phyloP scores from a whole-genome alignment of 2,888 invertebrate genomes.

The Agonopterix arenella region DNA sequence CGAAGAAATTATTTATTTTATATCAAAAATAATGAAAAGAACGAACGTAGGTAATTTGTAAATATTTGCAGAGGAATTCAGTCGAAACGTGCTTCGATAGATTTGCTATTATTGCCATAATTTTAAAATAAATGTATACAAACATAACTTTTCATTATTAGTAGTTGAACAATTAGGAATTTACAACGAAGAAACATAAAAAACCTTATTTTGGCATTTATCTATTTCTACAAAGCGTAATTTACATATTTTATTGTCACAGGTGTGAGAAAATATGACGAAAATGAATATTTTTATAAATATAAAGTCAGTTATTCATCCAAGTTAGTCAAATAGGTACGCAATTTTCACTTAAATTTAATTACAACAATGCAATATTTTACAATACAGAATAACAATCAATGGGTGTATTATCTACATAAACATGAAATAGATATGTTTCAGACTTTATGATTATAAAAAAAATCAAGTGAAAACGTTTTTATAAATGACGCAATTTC shows the following conservation, averaged over 20 bases:
- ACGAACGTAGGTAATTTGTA: no score
- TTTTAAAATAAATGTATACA: no score
- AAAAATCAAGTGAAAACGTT: slow-evolving; percentile 18
- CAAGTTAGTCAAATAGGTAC: slow-evolving; percentile 16
- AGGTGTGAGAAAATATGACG: slow-evolving; percentile 61
- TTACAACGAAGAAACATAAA: neutral
- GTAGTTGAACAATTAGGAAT: neutral
- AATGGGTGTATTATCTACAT: slow-evolving; percentile 41
- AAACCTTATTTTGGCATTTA: slow-evolving; percentile 47
- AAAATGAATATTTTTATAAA: slow-evolving; percentile 17
- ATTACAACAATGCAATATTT: slow-evolving; percentile 42
- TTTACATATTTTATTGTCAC: slow-evolving; percentile 71
- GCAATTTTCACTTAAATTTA: slow-evolving; percentile 25
- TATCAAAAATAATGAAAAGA: no score
- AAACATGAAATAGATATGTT: slow-evolving; percentile 70
- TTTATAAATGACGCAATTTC: neutral
- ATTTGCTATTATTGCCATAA: no score
- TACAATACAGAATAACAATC: slow-evolving; percentile 48
- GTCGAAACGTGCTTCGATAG: no score
- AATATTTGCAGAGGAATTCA: no score
- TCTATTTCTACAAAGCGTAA: slow-evolving; percentile 71
- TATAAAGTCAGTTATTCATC: slow-evolving; percentile 7
- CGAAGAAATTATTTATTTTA: no score
- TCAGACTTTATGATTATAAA: slow-evolving; percentile 36
- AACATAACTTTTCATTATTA: no score